Percentiles rank a stretch among this genome's conserved stretches.
phyloP scores from a whole-genome alignment of 2,888 invertebrate genomes.

The Lochmaea crataegi region DNA sequence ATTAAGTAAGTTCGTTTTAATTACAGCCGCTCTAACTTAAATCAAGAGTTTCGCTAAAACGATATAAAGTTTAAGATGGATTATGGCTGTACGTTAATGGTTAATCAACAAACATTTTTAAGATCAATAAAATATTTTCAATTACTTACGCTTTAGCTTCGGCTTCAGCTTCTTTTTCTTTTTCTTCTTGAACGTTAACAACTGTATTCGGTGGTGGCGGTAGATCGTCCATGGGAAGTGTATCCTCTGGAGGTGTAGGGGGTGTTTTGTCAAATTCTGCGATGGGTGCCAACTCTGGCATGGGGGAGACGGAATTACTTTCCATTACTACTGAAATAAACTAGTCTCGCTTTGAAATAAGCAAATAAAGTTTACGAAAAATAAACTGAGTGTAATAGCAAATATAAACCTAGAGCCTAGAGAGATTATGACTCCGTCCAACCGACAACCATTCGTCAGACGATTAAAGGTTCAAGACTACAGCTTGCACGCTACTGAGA shows the following conservation, averaged over 20 bases:
- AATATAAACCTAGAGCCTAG: no score
- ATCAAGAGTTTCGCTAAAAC: no score
- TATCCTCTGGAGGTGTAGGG: slow-evolving; percentile 71
- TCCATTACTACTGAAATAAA: slow-evolving; percentile 66
- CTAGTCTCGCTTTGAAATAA: slow-evolving; percentile 20
- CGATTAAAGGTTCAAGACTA: no score
- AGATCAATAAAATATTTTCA: background rate
- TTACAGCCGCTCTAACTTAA: no score
- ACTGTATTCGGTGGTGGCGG: slow-evolving; percentile 75
- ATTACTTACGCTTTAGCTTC: slow-evolving; percentile 35
- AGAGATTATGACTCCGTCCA: no score
- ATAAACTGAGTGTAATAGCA: no score
- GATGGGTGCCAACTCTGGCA: slow-evolving; percentile 76
- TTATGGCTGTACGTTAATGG: no score
- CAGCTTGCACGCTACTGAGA: no score
- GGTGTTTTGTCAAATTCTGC: slow-evolving; percentile 79
- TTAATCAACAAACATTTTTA: background rate
- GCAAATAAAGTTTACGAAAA: background rate
- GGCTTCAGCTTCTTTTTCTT: slow-evolving; percentile 62
- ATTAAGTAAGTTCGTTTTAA: no score
- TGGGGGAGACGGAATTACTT: slow-evolving; percentile 76
- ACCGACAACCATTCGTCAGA: no score
- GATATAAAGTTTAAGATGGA: no score
- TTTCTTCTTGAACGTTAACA: slow-evolving; percentile 67
- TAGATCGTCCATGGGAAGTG: slow-evolving; percentile 74